Percentiles rank a stretch among this genome's conserved stretches.
Evolutionary conservation across 2,888 invertebrate species (phyloP).

Genomic region (Hipparchia semele): DNA sequence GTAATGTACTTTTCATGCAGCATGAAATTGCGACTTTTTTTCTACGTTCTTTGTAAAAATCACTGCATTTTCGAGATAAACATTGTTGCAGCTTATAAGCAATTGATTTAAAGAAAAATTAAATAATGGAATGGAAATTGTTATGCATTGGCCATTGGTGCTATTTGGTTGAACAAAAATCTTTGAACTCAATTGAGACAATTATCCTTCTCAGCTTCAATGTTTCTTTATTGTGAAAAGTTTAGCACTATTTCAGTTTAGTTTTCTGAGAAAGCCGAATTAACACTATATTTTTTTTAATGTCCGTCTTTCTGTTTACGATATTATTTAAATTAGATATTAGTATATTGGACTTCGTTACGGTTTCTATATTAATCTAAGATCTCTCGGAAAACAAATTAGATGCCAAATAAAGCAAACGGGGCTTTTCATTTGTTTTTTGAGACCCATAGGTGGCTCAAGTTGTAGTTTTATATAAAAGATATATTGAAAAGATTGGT

Average conservation of each 20-base stretch:
- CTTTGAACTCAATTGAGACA: background rate
- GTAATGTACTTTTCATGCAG: no score
- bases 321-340: conserved; percentile 3
- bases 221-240: background rate
- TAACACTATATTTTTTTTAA: background rate
- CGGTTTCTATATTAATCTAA: conserved; percentile 12
- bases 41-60: no score
- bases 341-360: background rate
- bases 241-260: background rate
- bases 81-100: no score
- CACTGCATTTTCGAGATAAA: no score
- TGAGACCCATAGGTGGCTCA: conserved; percentile 27
- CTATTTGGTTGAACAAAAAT: background rate
- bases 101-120: background rate
- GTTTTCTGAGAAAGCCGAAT: background rate
- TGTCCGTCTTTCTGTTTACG: background rate
- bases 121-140: background rate
- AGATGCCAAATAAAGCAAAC: background rate
- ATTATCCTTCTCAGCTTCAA: background rate
- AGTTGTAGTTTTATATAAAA: conserved; percentile 28
- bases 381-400: conserved; percentile 19
- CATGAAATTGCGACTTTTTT: no score
- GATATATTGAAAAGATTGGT: conserved; percentile 4
- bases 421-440: conserved; percentile 26
- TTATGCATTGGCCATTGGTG: no score